Percentiles rank a stretch among this genome's conserved stretches.
These are phyloP conservation scores for Galeopsomyia nigrocyanea DNA, from an alignment of 2,888 invertebrate species.

Conservation along the genomic window DNA sequence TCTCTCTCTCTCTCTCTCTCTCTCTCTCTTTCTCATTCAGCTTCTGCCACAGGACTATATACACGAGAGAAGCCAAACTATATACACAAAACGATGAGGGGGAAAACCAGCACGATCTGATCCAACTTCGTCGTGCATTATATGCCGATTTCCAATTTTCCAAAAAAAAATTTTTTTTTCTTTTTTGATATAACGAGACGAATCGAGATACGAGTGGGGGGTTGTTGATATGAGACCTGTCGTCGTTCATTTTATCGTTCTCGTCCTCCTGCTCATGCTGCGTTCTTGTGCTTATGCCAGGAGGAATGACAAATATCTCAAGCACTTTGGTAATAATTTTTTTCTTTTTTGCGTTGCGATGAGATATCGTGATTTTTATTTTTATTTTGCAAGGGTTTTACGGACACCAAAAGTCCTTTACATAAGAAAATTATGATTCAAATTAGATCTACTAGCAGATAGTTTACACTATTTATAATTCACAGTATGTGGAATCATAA, in stretches of 20 bases:
- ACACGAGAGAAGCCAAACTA: not conserved
- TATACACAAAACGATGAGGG: not conserved
- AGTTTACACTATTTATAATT: no score
- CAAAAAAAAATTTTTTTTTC: constrained; percentile 1
- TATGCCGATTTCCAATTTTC: not conserved
- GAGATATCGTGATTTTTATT: not conserved
- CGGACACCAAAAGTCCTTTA: no score
- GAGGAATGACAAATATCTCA: constrained; percentile 60
- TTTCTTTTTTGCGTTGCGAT: not conserved
- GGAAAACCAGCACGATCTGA: not conserved
- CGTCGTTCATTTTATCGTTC: not conserved
- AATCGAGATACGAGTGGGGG: not conserved
- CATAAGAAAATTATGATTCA: no score
- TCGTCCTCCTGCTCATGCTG: constrained; percentile 2
- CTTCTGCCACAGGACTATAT: not conserved
- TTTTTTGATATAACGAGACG: not conserved
- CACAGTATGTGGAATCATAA: no score
- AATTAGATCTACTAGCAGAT: no score
- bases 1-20: not conserved
- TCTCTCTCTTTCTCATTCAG: not conserved
- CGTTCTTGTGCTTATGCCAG: constrained; percentile 42
- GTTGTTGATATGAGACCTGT: constrained; percentile 10
- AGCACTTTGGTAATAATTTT: constrained; percentile 52
- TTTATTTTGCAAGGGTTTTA: no score
- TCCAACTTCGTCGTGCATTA: no score